Evolutionary conservation across 1,140 invertebrate genomes (phyloP).

Genomic region (Adoxophyes honmai): DNA sequence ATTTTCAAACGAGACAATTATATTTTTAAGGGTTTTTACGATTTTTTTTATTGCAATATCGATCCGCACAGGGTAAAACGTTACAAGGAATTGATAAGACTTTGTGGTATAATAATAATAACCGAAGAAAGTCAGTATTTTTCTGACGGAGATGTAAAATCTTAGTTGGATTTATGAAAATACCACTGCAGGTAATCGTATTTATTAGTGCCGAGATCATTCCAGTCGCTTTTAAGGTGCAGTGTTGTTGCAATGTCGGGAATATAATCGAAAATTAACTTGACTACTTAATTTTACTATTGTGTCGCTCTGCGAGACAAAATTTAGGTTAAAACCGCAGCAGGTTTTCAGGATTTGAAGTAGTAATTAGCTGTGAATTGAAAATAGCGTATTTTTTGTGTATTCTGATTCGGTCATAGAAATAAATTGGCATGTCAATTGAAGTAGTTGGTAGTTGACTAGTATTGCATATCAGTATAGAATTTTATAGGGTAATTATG

Average conservation of each 20-base stretch:
- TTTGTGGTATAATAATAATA: neutral
- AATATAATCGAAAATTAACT: slow-evolving; percentile 9
- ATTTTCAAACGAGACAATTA: too few relatives aligned
- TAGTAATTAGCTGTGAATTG: too few relatives aligned
- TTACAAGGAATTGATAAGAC: slow-evolving; percentile 13
- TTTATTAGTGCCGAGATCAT: slow-evolving; percentile 41
- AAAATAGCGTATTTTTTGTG: too few relatives aligned
- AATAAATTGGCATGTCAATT: neutral
- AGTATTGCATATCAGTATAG: neutral
- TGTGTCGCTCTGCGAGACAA: too few relatives aligned
- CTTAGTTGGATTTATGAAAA: neutral
- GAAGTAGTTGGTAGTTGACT: neutral
- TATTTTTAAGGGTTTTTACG: too few relatives aligned
- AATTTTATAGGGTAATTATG: neutral
- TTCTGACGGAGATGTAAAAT: too few relatives aligned
- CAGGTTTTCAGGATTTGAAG: too few relatives aligned
- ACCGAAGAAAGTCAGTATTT: too few relatives aligned
- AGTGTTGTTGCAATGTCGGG: slow-evolving; percentile 39
- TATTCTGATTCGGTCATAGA: neutral
- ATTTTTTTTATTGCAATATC: neutral
- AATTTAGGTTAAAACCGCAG: too few relatives aligned
- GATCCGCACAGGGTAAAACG: slow-evolving; percentile 8
- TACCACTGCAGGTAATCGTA: slow-evolving; percentile 7
- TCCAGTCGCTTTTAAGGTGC: slow-evolving; percentile 52
- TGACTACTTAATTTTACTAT: too few relatives aligned